Evolutionary conservation across 2,113 vertebrate genomes (phyloP).

Genomic region (Solea senegalensis): DNA sequence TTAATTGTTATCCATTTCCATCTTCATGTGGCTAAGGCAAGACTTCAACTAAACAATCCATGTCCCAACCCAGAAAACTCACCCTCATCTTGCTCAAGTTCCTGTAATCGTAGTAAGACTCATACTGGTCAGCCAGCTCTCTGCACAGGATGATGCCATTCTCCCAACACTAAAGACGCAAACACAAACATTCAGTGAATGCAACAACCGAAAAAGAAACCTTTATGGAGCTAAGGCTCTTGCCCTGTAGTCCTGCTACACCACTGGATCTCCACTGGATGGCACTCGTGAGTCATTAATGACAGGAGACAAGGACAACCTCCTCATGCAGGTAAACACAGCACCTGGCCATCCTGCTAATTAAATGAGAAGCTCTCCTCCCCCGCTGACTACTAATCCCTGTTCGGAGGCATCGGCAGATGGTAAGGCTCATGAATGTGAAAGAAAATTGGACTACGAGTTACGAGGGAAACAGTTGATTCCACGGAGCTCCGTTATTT

Average conservation of each 20-base stretch:
- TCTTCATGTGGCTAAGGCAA: neutral
- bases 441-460: slow-evolving; percentile 59
- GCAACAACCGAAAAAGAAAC: neutral
- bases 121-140: slow-evolving; percentile 97
- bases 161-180: slow-evolving; percentile 91
- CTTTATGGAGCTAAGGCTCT: neutral
- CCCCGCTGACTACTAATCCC: slow-evolving; percentile 56
- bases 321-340: slow-evolving; percentile 38
- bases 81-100: slow-evolving; percentile 99
- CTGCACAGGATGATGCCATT: slow-evolving; percentile 97
- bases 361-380: slow-evolving; percentile 71
- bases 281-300: slow-evolving; percentile 62
- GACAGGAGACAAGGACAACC: neutral
- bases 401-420: slow-evolving; percentile 54
- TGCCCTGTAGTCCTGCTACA: slow-evolving; percentile 9
- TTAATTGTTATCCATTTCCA: neutral
- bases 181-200: neutral
- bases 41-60: neutral
- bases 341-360: slow-evolving; percentile 61
- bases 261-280: slow-evolving; percentile 55
- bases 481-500: slow-evolving; percentile 24
- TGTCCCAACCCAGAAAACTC: slow-evolving; percentile 52
- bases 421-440: slow-evolving; percentile 57
- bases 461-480: slow-evolving; percentile 48
- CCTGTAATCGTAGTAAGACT: slow-evolving; percentile 97